These are phyloP conservation scores for Argentina silus DNA, from an alignment of 2,797 vertebrate species.

Conservation along the genomic window DNA sequence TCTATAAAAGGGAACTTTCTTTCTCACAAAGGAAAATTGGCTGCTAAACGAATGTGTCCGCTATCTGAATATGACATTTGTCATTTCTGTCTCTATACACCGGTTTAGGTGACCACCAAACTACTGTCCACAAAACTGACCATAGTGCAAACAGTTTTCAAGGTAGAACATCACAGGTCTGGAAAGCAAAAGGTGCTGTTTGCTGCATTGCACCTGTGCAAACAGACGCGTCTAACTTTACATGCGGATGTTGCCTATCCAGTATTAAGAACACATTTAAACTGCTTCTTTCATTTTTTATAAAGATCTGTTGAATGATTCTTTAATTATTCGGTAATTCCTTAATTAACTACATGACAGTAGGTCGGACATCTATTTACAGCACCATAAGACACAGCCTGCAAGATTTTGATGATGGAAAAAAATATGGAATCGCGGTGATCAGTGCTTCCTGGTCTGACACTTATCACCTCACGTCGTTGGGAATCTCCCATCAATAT, in stretches of 20 bases:
- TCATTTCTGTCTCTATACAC: too few species aligned
- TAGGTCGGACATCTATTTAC: background rate
- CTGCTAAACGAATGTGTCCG: too few species aligned
- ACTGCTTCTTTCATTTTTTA: background rate
- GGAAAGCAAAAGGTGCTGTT: slow-evolving; percentile 45
- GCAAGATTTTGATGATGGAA: too few species aligned
- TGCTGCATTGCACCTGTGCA: slow-evolving; percentile 78
- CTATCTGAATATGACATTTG: too few species aligned
- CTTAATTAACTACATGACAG: background rate
- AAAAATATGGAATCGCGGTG: background rate
- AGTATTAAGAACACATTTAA: slow-evolving; percentile 31
- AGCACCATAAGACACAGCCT: too few species aligned
- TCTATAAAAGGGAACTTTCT: too few species aligned
- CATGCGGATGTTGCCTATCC: slow-evolving; percentile 40
- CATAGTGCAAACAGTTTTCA: background rate
- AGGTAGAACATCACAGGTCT: too few species aligned
- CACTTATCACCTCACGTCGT: background rate
- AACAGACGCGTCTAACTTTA: slow-evolving; percentile 59
- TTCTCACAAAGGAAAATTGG: too few species aligned
- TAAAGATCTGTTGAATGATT: background rate
- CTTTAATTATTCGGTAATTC: background rate
- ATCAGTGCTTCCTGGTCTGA: background rate
- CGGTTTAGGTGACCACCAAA: too few species aligned
- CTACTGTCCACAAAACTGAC: too few species aligned
- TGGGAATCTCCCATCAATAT: background rate